Evolutionary conservation across 1,140 invertebrate species (phyloP), one percentile per base, ranked within the genome.

Genomic region (Philotrypesis tridentata): DNA sequence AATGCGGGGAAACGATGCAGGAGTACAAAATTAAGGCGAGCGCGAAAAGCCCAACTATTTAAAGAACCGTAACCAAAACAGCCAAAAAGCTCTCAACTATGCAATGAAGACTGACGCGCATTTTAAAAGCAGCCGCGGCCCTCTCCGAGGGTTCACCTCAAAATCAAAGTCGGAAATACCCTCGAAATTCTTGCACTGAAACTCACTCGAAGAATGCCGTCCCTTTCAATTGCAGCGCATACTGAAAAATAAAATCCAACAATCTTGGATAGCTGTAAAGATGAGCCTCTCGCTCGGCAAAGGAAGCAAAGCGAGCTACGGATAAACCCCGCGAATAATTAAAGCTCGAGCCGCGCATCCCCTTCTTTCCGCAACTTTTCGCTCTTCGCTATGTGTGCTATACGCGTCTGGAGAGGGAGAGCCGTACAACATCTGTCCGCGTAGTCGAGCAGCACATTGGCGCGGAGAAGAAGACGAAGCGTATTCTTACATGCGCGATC

Each of bases 251-350:
- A 70, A 68, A 8, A 1, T 5, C 1, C 29, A 37, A 37, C 7
- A 70, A 70, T 65, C 48, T 21, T 55, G 6, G 37, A 33, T 33
- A 29, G 48, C 14, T 31, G n/a, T 21, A 74, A 74, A 60, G 40
- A 61, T 48, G 8, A 11, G 4, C 43, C 23, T n/a, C n/a, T n/a
- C n/a, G n/a, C n/a, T 43, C 23, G 37, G 25, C 48, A 60, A 73
- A 61, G 29, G 71, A 27, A 27, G 8, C 9, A 29, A 27, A 37
- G 27, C 43, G 31, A 29, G 25, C 3, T 29, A 12, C 9, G 23
- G 21, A 21, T 67, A 60, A 55, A 73, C 25, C 25, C 6, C 14
- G 43, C 12, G 48, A 75, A 75, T 75, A 75, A 75, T 75, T 75
- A 14, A 75, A 55, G 73, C n/a, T 37, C 37, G n/a, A 63, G 37